Conservation (phyloP, 1,140 invertebrate genomes). For the Bombus pyrosoma region DNA sequence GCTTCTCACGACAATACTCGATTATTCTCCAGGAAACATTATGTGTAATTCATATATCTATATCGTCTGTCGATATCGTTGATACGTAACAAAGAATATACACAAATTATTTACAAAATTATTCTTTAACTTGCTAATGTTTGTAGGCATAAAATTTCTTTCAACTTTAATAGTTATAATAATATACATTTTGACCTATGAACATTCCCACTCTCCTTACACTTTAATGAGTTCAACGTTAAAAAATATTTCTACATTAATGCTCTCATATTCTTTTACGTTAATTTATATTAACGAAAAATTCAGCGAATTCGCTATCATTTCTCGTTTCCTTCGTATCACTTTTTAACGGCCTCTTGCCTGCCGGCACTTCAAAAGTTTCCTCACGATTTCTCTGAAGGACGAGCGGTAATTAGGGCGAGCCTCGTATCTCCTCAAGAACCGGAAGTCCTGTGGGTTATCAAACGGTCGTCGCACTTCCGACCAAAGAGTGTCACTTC, state of each 20-base stretch:
- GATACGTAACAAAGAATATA: background rate
- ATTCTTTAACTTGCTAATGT: background rate
- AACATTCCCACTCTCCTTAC: background rate
- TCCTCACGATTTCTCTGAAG: conserved; percentile 55
- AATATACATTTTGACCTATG: too few species aligned
- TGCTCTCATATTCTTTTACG: background rate
- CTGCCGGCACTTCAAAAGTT: conserved; percentile 51
- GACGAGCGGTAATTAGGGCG: conserved; percentile 69
- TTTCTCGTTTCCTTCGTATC: conserved; percentile 37
- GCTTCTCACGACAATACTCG: conserved; percentile 58
- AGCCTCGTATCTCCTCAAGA: conserved; percentile 64
- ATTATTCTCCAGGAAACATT: conserved; percentile 49
- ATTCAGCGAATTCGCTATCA: conserved; percentile 38
- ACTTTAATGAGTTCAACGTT: background rate
- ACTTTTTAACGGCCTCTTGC: conserved; percentile 55
- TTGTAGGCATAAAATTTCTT: background rate
- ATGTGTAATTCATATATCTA: conserved; percentile 39
- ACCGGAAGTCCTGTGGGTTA: conserved; percentile 71
- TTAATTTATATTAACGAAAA: conserved; percentile 45
- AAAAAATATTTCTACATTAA: conserved; percentile 16
- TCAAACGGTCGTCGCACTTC: conserved; percentile 69
- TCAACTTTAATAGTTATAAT: background rate
- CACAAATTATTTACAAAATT: background rate
- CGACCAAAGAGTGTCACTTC: conserved; percentile 44
- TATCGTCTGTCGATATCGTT: conserved; percentile 41